These are phyloP conservation scores for Caretta caretta DNA, from an alignment of 2,113 vertebrate genomes.

Conservation along the genomic window DNA sequence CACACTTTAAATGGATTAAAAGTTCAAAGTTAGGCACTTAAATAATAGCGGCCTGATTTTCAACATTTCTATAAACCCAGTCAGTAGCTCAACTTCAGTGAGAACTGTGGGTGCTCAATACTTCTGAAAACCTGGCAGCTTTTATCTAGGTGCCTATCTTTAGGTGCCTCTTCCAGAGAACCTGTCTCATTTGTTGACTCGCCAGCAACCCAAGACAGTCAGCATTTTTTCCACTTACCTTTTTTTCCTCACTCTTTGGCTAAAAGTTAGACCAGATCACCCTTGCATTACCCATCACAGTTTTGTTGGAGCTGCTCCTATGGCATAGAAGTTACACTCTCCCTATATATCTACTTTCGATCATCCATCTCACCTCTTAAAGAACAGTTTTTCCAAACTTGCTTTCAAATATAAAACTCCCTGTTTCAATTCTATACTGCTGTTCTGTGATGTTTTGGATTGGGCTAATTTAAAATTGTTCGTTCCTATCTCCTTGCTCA, in stretches of 20 bases:
- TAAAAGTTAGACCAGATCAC: background rate
- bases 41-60: background rate
- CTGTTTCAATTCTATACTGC: background rate
- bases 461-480: background rate
- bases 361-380: background rate
- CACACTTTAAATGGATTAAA: no score
- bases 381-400: background rate
- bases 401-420: background rate
- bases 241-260: background rate
- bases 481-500: background rate
- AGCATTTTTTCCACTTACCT: background rate
- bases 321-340: background rate
- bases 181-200: background rate
- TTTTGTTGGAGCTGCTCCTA: background rate
- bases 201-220: background rate
- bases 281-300: background rate
- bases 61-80: background rate
- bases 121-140: background rate
- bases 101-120: background rate
- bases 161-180: background rate
- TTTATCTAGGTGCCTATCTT: background rate
- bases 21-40: background rate
- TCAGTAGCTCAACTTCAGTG: background rate
- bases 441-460: background rate
- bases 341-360: background rate